A percentile compares a stretch with the other conserved stretches of the same genome.
phyloP scores from a whole-genome alignment of 2,113 vertebrate species.

The Myotis davidii region DNA sequence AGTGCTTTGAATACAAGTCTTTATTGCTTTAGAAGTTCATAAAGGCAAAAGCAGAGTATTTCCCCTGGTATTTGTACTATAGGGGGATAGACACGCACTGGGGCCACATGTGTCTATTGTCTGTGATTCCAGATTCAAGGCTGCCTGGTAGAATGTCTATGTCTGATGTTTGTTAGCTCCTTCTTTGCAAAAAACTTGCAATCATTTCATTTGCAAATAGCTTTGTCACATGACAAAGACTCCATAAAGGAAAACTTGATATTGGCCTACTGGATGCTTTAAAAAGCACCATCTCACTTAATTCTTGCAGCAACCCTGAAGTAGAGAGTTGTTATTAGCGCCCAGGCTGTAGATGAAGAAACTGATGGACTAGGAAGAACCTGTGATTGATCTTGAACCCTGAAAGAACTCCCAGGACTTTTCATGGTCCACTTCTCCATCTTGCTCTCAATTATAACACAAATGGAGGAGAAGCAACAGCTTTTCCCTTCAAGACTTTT shows the following conservation, averaged over 20 bases:
- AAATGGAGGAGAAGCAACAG: not conserved
- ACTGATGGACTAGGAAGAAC: not conserved
- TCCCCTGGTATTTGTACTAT: slow-evolving; percentile 31
- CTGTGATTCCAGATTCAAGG: not conserved
- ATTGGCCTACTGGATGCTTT: not conserved
- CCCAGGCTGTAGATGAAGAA: not conserved
- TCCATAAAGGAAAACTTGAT: not conserved
- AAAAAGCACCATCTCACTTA: not conserved
- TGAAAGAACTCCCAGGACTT: not conserved
- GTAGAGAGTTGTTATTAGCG: not conserved
- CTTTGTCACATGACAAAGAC: not conserved
- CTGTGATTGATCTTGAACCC: not conserved
- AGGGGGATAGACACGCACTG: not conserved
- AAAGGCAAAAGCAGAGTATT: slow-evolving; percentile 53
- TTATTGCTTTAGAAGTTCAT: slow-evolving; percentile 69
- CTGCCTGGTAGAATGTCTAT: not conserved
- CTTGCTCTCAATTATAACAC: not conserved
- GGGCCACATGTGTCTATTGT: not conserved
- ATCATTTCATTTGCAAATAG: not conserved
- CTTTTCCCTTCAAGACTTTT: not conserved
- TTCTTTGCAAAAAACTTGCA: not conserved
- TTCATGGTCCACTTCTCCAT: fast-evolving
- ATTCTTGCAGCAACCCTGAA: not conserved
- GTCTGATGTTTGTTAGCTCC: not conserved
- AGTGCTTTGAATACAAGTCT: slow-evolving; percentile 63